Conservation (phyloP, 2,797 vertebrate species). For the Scolopax bukidnonensis region DNA sequence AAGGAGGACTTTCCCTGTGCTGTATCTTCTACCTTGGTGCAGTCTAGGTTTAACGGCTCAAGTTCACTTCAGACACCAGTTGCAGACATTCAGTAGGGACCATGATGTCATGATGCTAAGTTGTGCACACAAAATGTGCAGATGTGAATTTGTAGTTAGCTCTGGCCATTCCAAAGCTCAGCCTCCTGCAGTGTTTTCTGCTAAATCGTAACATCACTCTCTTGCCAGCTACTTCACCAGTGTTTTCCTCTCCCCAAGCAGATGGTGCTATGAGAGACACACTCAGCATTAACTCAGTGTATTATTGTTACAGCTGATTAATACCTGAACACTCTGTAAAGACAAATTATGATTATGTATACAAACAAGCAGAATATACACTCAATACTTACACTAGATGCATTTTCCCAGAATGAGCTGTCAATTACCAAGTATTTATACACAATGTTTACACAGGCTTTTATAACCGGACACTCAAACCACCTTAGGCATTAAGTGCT, state of each 20-base stretch:
- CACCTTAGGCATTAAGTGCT: conserved; percentile 38
- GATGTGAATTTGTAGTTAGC: background rate
- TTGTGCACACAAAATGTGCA: accelerated
- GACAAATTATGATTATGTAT: background rate
- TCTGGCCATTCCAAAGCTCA: background rate
- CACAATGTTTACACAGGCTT: conserved; percentile 20
- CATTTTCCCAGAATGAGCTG: conserved; percentile 6
- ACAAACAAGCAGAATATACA: background rate
- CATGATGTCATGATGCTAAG: accelerated
- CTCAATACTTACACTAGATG: background rate
- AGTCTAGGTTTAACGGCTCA: background rate
- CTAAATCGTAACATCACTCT: background rate
- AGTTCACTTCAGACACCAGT: background rate
- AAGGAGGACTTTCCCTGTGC: accelerated
- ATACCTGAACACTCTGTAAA: conserved; percentile 3
- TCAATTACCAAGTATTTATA: background rate
- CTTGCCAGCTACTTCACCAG: background rate
- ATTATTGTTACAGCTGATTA: background rate
- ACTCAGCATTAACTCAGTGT: background rate
- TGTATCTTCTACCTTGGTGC: background rate
- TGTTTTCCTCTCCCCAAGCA: background rate
- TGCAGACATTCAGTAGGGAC: background rate
- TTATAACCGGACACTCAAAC: background rate
- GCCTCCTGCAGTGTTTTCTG: background rate
- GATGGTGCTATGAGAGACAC: background rate